phyloP scores from a whole-genome alignment of 2,113 vertebrate genomes.

The Lophura nycthemera region DNA sequence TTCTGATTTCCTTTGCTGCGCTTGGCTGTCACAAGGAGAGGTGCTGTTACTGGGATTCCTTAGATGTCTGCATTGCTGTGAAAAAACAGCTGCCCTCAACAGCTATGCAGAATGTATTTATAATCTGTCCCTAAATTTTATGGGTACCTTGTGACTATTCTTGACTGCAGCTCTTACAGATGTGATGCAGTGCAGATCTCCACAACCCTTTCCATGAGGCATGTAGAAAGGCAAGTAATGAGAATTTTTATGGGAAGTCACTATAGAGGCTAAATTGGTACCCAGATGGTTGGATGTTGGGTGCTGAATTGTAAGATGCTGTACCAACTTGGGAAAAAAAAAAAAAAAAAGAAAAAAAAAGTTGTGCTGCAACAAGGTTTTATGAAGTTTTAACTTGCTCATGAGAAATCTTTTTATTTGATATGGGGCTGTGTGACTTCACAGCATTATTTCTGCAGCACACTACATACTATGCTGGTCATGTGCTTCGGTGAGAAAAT shows the following conservation, averaged over 20 bases:
- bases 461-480: fast-evolving
- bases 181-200: not conserved
- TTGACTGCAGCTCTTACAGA: not conserved
- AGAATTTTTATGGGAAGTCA: not conserved
- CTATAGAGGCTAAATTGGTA: not conserved
- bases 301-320: not conserved
- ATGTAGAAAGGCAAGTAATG: not conserved
- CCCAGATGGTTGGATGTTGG: not conserved
- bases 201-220: not conserved
- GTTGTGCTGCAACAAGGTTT: not conserved
- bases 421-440: not conserved
- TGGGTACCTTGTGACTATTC: not conserved
- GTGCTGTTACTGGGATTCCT: not conserved
- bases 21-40: not conserved
- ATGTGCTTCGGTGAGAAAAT: not conserved
- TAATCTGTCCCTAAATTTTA: not conserved
- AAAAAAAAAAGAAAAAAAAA: not conserved
- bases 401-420: not conserved
- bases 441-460: not conserved
- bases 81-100: not conserved
- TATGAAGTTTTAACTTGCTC: not conserved
- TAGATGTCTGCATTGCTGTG: not conserved
- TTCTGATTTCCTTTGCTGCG: not conserved
- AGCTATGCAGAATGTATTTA: not conserved
- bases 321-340: not conserved